Percentiles rank a stretch among this genome's conserved stretches.
These are phyloP conservation scores for Drosophila mojavensis DNA, from an alignment of 1,140 invertebrate genomes.

Conservation along the genomic window DNA sequence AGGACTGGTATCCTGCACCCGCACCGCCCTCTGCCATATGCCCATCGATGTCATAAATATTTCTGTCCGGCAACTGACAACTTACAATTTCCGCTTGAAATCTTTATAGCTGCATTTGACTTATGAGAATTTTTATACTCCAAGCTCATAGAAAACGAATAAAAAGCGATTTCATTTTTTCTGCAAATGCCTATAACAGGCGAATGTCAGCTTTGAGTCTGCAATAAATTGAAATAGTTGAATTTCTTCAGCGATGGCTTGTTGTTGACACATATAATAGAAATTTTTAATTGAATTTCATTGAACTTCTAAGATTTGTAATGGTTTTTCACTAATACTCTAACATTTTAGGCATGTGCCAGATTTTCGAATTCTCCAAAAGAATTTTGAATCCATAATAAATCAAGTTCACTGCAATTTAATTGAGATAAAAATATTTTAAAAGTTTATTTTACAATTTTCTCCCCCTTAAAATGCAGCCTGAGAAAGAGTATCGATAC, in stretches of 20 bases:
- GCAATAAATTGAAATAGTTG: too few relatives aligned
- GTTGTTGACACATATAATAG: too few relatives aligned
- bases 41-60: slow-evolving; percentile 39
- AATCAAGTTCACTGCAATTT: too few relatives aligned
- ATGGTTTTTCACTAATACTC: too few relatives aligned
- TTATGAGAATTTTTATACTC: slow-evolving; percentile 33
- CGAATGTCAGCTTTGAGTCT: too few relatives aligned
- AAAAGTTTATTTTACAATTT: not conserved
- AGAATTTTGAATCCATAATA: too few relatives aligned
- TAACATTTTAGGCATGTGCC: too few relatives aligned
- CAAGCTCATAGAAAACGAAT: not conserved
- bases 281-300: too few relatives aligned
- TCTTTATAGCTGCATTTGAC: slow-evolving; percentile 40
- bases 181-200: too few relatives aligned
- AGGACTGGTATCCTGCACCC: slow-evolving; percentile 19
- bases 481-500: not conserved
- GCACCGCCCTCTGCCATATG: not conserved
- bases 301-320: too few relatives aligned
- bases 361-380: too few relatives aligned
- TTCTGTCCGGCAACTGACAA: slow-evolving; percentile 38
- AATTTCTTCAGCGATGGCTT: too few relatives aligned
- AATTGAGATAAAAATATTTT: not conserved
- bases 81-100: slow-evolving; percentile 51
- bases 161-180: not conserved
- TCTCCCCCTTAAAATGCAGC: slow-evolving; percentile 1